Evolutionary conservation across 2,797 vertebrate species (phyloP).

Genomic region (Tenualosa ilisha): DNA sequence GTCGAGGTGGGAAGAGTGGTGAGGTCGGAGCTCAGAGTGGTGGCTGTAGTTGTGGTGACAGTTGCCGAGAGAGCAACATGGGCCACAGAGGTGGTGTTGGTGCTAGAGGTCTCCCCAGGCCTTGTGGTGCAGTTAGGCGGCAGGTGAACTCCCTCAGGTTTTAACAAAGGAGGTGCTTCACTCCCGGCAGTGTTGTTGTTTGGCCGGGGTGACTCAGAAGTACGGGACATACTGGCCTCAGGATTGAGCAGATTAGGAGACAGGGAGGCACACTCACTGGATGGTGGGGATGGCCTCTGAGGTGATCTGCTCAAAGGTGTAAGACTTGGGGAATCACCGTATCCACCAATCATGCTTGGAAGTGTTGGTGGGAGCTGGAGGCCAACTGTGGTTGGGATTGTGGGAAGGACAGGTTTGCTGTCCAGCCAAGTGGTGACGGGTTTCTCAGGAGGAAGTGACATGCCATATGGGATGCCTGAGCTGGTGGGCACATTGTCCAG

Average conservation of each 20-base stretch:
- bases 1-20: slow-evolving; percentile 73
- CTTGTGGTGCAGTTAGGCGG: slow-evolving; percentile 76
- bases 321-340: slow-evolving; percentile 88
- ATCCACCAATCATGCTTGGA: slow-evolving; percentile 80
- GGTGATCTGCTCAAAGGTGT: slow-evolving; percentile 92
- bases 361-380: slow-evolving; percentile 93
- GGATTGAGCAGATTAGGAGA: slow-evolving; percentile 86
- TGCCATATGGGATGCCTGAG: slow-evolving; percentile 97
- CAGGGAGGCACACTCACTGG: slow-evolving; percentile 93
- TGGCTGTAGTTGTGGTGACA: slow-evolving; percentile 69
- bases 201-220: slow-evolving; percentile 85
- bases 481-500: slow-evolving; percentile 98
- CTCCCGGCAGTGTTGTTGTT: slow-evolving; percentile 46
- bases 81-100: slow-evolving; percentile 68
- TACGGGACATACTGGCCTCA: slow-evolving; percentile 75
- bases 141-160: slow-evolving; percentile 83
- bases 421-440: slow-evolving; percentile 98
- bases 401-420: slow-evolving; percentile 93
- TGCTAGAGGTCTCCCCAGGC: slow-evolving; percentile 74
- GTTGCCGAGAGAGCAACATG: slow-evolving; percentile 74
- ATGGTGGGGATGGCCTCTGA: slow-evolving; percentile 91
- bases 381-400: slow-evolving; percentile 85
- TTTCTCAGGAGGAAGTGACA: slow-evolving; percentile 97
- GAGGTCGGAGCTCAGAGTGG: slow-evolving; percentile 71
- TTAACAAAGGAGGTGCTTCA: slow-evolving; percentile 76